Conservation (phyloP, 2,888 invertebrate species). For the Drosophila greeni region DNA sequence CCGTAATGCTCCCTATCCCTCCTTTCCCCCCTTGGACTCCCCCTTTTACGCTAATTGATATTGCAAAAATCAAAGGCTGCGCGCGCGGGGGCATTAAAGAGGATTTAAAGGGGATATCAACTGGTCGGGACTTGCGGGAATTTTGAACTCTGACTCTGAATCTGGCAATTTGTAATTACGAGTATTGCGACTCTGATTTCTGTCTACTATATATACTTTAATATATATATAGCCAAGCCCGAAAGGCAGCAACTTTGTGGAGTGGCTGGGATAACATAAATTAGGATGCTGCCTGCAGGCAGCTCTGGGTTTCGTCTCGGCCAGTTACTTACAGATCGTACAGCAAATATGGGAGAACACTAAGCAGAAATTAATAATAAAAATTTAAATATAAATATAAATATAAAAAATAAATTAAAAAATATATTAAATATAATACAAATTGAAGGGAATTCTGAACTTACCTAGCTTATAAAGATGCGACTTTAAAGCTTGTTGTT, state of each 20-base stretch:
- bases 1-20: background rate
- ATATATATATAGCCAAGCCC: background rate
- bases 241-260: constrained; percentile 3
- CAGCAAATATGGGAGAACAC: constrained; percentile 11
- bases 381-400: background rate
- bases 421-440: too few relatives aligned
- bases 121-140: background rate
- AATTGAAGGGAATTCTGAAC: too few relatives aligned
- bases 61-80: constrained; percentile 68
- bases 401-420: background rate
- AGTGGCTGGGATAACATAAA: constrained; percentile 47
- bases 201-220: background rate
- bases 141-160: constrained; percentile 14
- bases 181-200: constrained; percentile 31
- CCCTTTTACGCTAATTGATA: constrained; percentile 64
- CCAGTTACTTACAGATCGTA: constrained; percentile 22
- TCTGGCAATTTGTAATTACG: constrained; percentile 57
- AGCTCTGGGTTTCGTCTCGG: constrained; percentile 12
- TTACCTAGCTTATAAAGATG: too few relatives aligned
- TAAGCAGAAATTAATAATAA: background rate
- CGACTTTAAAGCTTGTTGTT: too few relatives aligned
- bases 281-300: constrained; percentile 47
- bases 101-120: constrained; percentile 39
- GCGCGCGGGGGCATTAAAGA: constrained; percentile 48
- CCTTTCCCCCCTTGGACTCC: constrained; percentile 16